Conservation (phyloP, 2,113 vertebrate species). For the Platysteira castanea region DNA sequence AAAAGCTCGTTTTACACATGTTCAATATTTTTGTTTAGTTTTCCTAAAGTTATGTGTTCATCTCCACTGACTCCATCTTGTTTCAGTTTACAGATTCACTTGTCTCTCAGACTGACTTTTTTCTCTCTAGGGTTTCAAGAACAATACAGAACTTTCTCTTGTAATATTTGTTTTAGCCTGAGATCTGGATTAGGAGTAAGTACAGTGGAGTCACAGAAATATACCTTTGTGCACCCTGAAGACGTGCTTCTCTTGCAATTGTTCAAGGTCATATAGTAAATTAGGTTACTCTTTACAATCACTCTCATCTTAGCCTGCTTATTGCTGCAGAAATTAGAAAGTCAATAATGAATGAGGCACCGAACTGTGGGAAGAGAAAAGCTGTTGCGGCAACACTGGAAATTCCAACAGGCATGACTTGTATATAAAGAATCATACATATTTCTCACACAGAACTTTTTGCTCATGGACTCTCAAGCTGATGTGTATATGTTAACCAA, state of each 20-base stretch:
- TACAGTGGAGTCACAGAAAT: background rate
- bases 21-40: background rate
- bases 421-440: background rate
- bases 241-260: background rate
- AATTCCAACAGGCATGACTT: background rate
- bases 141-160: background rate
- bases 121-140: background rate
- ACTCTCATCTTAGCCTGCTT: background rate
- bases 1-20: rapidly evolving
- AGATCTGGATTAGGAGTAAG: background rate
- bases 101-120: background rate
- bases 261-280: background rate
- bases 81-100: background rate
- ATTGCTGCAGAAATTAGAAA: slow-evolving; percentile 16
- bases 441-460: background rate
- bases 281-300: background rate
- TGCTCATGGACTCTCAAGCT: background rate
- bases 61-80: background rate
- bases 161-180: background rate
- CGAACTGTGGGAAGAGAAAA: background rate
- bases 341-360: slow-evolving; percentile 32
- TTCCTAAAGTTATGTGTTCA: background rate
- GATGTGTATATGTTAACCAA: background rate
- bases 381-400: background rate
- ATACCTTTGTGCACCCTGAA: background rate